Percentiles rank a stretch among this genome's conserved stretches.
phyloP scores from a whole-genome alignment of 2,797 vertebrate species.

The Malacoctenus gilli region DNA sequence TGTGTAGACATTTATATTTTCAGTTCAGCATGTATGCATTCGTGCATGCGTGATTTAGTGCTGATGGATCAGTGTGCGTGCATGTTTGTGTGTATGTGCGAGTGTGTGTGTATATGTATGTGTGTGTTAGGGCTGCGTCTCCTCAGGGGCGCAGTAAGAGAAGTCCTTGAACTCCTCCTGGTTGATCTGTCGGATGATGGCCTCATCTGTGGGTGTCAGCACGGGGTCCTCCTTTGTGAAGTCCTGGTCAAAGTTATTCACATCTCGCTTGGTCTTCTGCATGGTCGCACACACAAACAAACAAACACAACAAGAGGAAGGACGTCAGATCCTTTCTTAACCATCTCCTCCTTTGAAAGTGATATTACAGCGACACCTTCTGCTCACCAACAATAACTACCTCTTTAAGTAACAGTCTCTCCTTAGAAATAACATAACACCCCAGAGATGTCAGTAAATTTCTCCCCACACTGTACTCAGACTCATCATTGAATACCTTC shows the following conservation, averaged over 20 bases:
- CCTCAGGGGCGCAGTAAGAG: conserved; percentile 95
- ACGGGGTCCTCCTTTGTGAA: conserved; percentile 98
- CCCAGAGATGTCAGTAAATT: no score
- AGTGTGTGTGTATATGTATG: conserved; percentile 38
- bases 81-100: conserved; percentile 39
- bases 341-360: conserved; percentile 1
- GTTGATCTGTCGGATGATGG: conserved; percentile 99
- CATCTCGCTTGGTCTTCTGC: conserved; percentile 99
- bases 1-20: conserved; percentile 47
- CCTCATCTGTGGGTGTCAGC: conserved; percentile 95
- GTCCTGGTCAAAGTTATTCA: conserved; percentile 99
- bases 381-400: conserved; percentile 32
- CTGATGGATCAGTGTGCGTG: conserved; percentile 28
- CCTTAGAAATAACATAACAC: no score
- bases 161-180: conserved; percentile 99
- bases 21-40: conserved; percentile 46
- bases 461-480: no score
- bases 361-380: conserved; percentile 47
- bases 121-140: conserved; percentile 86
- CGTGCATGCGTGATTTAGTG: conserved; percentile 33
- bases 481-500: no score
- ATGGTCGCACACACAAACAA: conserved; percentile 9
- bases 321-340: no score
- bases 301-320: no score
- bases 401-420: no score